These are phyloP conservation scores for Petromus typicus DNA, from an alignment of 2,113 vertebrate genomes.

Conservation along the genomic window DNA sequence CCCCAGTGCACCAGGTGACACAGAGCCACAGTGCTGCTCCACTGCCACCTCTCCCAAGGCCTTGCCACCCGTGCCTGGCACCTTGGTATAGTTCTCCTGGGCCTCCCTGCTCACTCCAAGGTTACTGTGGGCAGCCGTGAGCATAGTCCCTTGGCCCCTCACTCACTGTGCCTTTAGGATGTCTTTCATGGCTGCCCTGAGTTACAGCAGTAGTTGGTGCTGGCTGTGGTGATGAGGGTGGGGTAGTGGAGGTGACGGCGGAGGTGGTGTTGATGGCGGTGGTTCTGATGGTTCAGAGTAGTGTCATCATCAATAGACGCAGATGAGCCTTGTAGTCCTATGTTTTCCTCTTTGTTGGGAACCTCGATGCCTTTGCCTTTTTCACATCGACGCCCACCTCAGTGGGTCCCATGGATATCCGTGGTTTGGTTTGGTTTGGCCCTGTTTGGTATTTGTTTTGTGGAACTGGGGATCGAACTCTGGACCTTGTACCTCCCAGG, in stretches of 20 bases:
- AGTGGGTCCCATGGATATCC: not conserved
- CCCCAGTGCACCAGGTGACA: not conserved
- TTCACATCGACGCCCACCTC: not conserved
- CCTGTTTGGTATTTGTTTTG: too few relatives aligned
- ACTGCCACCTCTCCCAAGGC: rapidly evolving
- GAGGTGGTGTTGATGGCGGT: too few relatives aligned
- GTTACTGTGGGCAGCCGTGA: rapidly evolving
- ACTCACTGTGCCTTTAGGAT: not conserved
- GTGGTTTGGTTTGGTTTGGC: not conserved
- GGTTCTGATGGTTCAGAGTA: too few relatives aligned
- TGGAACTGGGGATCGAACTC: too few relatives aligned
- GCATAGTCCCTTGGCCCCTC: rapidly evolving
- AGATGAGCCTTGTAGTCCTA: not conserved
- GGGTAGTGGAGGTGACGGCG: too few relatives aligned
- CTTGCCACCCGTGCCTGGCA: not conserved
- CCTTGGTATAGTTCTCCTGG: rapidly evolving
- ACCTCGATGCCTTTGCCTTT: not conserved
- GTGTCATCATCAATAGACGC: not conserved
- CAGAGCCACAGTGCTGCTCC: rapidly evolving
- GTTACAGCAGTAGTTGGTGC: rapidly evolving
- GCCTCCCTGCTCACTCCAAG: not conserved
- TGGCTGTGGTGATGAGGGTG: not conserved
- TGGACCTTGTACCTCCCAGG: too few relatives aligned
- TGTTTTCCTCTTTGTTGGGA: not conserved
- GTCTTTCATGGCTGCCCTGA: not conserved